Percentiles rank a stretch among this genome's conserved stretches.
Evolutionary conservation across 1,140 invertebrate genomes (phyloP).

Genomic region (Thalassaphorura encarpata): DNA sequence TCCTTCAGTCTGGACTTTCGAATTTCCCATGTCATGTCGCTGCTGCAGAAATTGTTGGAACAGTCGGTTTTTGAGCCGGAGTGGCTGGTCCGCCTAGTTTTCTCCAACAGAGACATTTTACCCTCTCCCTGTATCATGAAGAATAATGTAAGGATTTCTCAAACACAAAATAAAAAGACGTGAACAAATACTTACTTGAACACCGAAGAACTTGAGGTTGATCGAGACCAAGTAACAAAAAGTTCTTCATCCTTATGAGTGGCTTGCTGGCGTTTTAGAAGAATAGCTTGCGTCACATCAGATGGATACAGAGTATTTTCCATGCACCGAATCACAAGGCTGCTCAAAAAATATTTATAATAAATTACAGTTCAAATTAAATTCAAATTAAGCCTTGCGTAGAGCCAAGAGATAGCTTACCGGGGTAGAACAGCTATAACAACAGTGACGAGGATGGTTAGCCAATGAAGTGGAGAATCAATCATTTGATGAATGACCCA

Average conservation of each 20-base stretch:
- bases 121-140: too few species aligned
- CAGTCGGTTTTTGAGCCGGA: too few species aligned
- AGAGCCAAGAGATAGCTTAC: slow-evolving; percentile 44
- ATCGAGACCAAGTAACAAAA: slow-evolving; percentile 53
- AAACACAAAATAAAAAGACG: not conserved
- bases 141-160: too few species aligned
- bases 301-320: slow-evolving; percentile 44
- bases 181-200: slow-evolving; percentile 43
- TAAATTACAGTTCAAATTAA: not conserved
- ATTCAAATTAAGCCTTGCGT: not conserved
- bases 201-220: slow-evolving; percentile 52
- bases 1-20: too few species aligned
- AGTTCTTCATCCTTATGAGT: slow-evolving; percentile 46
- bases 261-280: slow-evolving; percentile 39
- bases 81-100: too few species aligned
- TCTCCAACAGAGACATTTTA: too few species aligned
- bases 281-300: slow-evolving; percentile 45
- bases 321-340: slow-evolving; percentile 41
- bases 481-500: slow-evolving; percentile 75
- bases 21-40: too few species aligned
- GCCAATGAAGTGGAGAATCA: slow-evolving; percentile 62
- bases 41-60: too few species aligned
- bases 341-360: slow-evolving; percentile 31
- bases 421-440: slow-evolving; percentile 73
- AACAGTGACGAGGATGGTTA: slow-evolving; percentile 61